Conservation (phyloP, 2,888 invertebrate genomes). For the Melanargia galathea region DNA sequence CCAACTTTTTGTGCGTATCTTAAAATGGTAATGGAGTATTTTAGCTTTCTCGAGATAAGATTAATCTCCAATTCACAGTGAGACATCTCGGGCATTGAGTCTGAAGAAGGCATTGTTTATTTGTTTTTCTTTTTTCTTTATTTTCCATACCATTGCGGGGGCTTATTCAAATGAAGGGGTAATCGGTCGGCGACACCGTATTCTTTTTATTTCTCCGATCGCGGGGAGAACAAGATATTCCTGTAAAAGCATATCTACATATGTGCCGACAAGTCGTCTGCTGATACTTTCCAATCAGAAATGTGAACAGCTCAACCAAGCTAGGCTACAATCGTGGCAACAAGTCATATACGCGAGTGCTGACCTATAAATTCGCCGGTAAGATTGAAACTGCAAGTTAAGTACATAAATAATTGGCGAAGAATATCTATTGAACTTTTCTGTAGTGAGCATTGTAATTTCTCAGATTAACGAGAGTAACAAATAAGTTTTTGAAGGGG, state of each 20-base stretch:
- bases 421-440: too few species aligned
- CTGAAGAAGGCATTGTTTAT: conserved; percentile 36
- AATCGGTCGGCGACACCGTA: conserved; percentile 37
- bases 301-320: neutral
- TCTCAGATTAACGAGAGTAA: neutral
- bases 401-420: too few species aligned
- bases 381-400: too few species aligned
- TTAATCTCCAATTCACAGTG: conserved; percentile 36
- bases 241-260: conserved; percentile 19
- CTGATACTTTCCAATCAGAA: neutral
- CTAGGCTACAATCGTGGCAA: neutral
- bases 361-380: too few species aligned
- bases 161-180: conserved; percentile 62
- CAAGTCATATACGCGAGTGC: too few species aligned
- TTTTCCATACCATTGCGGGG: conserved; percentile 47
- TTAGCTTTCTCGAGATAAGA: conserved; percentile 39
- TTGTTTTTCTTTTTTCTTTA: conserved; percentile 28
- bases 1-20: conserved; percentile 30
- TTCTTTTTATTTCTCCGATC: conserved; percentile 33
- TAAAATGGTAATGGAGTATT: conserved; percentile 36
- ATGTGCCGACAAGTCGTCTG: neutral
- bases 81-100: conserved; percentile 34
- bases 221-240: conserved; percentile 30
- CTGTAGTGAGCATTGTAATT: too few species aligned
- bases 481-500: neutral